Base-by-base conservation (phyloP, 2,797 vertebrate genomes). In the Malurus leucopterus region DNA sequence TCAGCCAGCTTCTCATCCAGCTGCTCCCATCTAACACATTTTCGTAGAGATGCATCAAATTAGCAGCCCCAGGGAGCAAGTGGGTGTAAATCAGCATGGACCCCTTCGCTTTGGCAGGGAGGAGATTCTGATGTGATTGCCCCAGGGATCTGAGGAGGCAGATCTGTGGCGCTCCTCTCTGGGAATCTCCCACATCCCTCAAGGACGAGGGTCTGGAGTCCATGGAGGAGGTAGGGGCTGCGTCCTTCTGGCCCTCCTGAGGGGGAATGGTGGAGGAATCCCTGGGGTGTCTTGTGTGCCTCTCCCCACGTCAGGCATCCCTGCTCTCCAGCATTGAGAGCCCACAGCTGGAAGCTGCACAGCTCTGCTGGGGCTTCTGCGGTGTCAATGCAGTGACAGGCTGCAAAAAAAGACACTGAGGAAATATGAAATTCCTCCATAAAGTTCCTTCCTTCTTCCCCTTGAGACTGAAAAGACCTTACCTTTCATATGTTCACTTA, bases 161-260 rank as follows among this genome's bases (percentile, higher is more conserved):
- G 89, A 94, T 93, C 94, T 76, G 50, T 91, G 84, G 83, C 41
- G 91, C 85, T 91, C 89, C 89, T 84, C 91, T 95, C 93, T 83
- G 92, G 91, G 92, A 93, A 92, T 93, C 91, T 95, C 93, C 88
- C 88, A 92, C 84, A 11, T 68, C 88, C 93, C 86, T 94, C 94
- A 92, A 89, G 88, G 92, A 90, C 86, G 87, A 93, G 92, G 93
- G 94, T 90, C 89, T 89, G 91, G 89, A 95, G 95, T 93, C 93
- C 93, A 63, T 82, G 91, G 94, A 92, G 91, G 91, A 95, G 94
- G 74, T 91, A 92, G 88, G 88, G 92, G 91, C 89, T 92, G 91
- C 86, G 43, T 89, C 82, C 92, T 94, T 93, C 89, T 92, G 84
- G 75, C 84, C 91, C 78, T 90, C 38, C 84, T 21, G 8, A 89